Percentiles rank a stretch among this genome's conserved stretches.
These are phyloP conservation scores for Bubo bubo DNA, from an alignment of 2,113 vertebrate species.

Conservation along the genomic window DNA sequence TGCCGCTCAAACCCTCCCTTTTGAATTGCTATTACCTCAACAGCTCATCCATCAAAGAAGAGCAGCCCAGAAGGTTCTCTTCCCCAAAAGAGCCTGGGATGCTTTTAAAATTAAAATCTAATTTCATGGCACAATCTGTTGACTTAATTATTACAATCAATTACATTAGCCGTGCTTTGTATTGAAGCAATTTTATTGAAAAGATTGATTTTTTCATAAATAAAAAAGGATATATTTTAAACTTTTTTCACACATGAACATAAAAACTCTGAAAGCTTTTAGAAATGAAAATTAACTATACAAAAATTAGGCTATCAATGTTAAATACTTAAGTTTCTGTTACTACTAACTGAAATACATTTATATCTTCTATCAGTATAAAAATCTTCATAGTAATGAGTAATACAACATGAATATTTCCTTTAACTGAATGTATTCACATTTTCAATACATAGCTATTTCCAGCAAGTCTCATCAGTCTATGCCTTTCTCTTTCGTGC, in stretches of 20 bases:
- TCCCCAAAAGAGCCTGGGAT: background rate
- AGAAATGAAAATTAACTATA: constrained; percentile 64
- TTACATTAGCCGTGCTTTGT: background rate
- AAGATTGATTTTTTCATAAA: constrained; percentile 54
- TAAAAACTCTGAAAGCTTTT: constrained; percentile 49
- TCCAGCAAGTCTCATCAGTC: background rate
- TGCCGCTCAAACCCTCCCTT: background rate
- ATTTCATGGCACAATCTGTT: background rate
- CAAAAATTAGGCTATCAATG: constrained; percentile 50
- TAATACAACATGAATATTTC: background rate
- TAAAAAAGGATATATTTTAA: constrained; percentile 68
- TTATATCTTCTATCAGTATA: constrained; percentile 52
- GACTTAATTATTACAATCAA: background rate
- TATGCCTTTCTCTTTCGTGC: constrained; percentile 61
- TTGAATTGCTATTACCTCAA: background rate
- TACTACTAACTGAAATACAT: constrained; percentile 52
- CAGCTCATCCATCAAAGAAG: background rate
- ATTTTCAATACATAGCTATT: background rate
- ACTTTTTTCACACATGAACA: constrained; percentile 38
- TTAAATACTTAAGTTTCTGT: constrained; percentile 55
- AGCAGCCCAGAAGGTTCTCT: background rate
- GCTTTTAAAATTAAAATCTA: background rate
- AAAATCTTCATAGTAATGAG: constrained; percentile 24
- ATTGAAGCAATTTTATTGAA: constrained; percentile 66
- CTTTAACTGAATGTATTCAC: constrained; percentile 10